These are phyloP conservation scores for Nothoprocta perdicaria DNA, from an alignment of 2,113 vertebrate species.

Conservation along the genomic window DNA sequence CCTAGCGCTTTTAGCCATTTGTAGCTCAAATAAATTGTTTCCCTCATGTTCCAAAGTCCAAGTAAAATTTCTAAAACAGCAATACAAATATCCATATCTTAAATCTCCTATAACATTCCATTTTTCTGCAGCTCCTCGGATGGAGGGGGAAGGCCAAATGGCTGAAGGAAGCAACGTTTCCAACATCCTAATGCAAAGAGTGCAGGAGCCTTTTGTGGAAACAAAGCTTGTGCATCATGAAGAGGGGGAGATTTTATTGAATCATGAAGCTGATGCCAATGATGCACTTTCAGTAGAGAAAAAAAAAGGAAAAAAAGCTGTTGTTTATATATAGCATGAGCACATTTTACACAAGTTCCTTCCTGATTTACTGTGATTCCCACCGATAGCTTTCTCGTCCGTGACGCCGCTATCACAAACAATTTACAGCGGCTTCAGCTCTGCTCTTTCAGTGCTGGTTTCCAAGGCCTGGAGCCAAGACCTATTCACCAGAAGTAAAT, in stretches of 20 bases:
- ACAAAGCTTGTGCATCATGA: fast-evolving
- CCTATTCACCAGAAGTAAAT: slow-evolving; percentile 47
- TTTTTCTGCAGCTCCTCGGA: background rate
- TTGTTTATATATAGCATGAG: slow-evolving; percentile 19
- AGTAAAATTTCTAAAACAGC: slow-evolving; percentile 17
- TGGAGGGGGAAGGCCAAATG: background rate
- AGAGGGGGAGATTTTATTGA: slow-evolving; percentile 8
- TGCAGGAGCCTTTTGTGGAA: background rate
- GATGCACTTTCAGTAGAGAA: background rate
- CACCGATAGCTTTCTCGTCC: slow-evolving; percentile 25
- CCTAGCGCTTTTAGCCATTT: background rate
- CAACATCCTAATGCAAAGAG: background rate
- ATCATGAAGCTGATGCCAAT: slow-evolving; percentile 14
- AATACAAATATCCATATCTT: background rate
- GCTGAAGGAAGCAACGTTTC: background rate
- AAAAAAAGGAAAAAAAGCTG: background rate
- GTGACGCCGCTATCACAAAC: background rate
- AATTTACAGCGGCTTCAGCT: slow-evolving; percentile 31
- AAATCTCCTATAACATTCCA: background rate
- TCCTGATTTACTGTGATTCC: slow-evolving; percentile 10
- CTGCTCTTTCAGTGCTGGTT: slow-evolving; percentile 13
- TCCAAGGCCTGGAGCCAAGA: slow-evolving; percentile 39
- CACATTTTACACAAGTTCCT: slow-evolving; percentile 13
- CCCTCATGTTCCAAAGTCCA: background rate
- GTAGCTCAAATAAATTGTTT: slow-evolving; percentile 13